Conservation (phyloP, 2,113 vertebrate genomes). For the Candoia aspera region DNA sequence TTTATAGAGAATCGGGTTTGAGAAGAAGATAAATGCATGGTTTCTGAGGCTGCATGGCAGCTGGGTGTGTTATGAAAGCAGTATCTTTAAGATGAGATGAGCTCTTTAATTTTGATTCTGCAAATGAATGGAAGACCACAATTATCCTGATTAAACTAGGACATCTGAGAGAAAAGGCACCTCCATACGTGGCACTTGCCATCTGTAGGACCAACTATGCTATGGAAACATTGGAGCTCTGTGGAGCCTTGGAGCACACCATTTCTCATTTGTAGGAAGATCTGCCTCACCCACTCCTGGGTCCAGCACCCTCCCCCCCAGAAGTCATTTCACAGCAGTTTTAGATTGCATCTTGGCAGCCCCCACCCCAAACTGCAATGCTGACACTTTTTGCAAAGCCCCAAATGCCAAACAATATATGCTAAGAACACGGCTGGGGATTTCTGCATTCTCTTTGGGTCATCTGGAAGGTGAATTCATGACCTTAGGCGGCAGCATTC, state of each 20-base stretch:
- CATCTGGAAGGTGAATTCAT: not conserved
- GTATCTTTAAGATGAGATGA: not conserved
- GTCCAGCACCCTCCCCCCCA: not conserved
- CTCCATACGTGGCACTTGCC: not conserved
- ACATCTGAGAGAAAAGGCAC: not conserved
- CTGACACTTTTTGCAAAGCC: not conserved
- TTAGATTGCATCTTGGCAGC: not conserved
- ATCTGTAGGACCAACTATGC: not conserved
- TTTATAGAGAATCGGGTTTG: not conserved
- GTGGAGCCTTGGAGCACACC: not conserved
- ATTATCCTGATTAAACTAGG: not conserved
- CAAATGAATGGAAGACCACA: not conserved
- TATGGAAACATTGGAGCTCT: not conserved
- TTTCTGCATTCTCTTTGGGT: not conserved
- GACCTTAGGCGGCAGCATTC: not conserved
- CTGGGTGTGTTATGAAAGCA: not conserved
- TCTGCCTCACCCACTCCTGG: not conserved
- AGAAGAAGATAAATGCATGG: too few relatives aligned
- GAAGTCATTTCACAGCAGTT: not conserved
- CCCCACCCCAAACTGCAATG: not conserved
- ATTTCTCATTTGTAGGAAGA: not conserved
- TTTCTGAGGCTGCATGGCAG: too few relatives aligned
- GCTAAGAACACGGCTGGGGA: not conserved
- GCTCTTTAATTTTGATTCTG: not conserved
- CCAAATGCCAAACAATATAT: not conserved